Conservation (phyloP, 2,888 invertebrate genomes). For the Myopa tessellatipennis region DNA sequence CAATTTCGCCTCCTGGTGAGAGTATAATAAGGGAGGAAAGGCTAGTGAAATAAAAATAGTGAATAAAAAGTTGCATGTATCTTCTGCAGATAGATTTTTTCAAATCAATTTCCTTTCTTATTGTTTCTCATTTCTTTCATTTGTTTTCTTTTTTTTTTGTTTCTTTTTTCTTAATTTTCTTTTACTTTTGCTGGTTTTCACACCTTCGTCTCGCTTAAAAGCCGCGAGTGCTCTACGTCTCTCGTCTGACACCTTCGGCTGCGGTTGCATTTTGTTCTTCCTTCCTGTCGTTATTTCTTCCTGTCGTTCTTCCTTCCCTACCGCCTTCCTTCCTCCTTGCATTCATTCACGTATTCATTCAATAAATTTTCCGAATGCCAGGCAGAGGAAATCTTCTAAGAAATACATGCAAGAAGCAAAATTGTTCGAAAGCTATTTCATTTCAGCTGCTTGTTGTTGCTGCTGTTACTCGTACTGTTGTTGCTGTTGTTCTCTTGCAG, state of each 20-base stretch:
- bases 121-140: too few species aligned
- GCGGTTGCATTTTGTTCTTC: background rate
- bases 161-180: background rate
- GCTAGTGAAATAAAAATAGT: too few species aligned
- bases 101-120: too few species aligned
- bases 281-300: too few species aligned
- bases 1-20: too few species aligned
- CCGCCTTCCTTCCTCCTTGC: background rate
- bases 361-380: constrained; percentile 18
- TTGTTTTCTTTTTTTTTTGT: too few species aligned
- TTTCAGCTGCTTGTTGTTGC: background rate
- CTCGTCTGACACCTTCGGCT: too few species aligned
- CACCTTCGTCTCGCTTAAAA: too few species aligned
- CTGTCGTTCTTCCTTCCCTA: background rate
- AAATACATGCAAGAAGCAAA: background rate
- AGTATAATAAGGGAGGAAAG: too few species aligned
- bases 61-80: too few species aligned
- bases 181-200: background rate
- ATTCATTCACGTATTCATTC: constrained; percentile 7
- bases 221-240: too few species aligned
- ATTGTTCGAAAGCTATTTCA: constrained; percentile 6
- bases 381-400: background rate
- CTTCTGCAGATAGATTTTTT: too few species aligned
- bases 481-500: background rate
- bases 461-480: background rate